Evolutionary conservation across 2,888 invertebrate species (phyloP), one percentile per base, ranked within the genome.

Genomic region (Neuroscelio doddi): DNA sequence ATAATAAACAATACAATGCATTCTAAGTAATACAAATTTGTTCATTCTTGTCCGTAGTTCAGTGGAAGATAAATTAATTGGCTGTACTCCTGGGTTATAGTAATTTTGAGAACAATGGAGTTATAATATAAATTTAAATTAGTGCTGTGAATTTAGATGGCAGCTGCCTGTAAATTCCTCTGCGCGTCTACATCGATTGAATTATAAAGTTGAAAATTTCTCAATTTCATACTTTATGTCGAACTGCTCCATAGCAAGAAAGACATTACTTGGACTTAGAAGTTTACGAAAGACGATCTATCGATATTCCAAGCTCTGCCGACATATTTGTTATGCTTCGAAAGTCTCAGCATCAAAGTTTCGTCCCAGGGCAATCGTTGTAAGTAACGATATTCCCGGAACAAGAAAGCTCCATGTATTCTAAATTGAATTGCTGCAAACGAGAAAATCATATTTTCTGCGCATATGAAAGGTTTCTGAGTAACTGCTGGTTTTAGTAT

Each of bases 201-300:
- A 81, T 82, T 82, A 81, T 79, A 73, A 82, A 82, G 81, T 82
- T 81, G 74, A 77, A 79, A 75, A 75, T 77, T 79, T 76, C 74
- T 73, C 72, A 79, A 80, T 79, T 80, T 79, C 68, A 69, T 77
- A 77, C 78, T 79, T 74, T 68, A 66, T 69, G 67, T 63, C 70
- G 70, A 69, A 65, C 69, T 73, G 76, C 74, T 76, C 70, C 50
- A 70, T 72, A 68, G 63, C 69, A 69, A 70, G 71, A 66, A 57
- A 71, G 72, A 74, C 71, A 77, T 76, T 76, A 77, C 77, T 71
- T 71, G 76, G 77, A 80, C 80, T 79, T 78, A 72, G 70, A 79
- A 80, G 80, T 78, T 78, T 73, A 66, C 56, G 68, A 63, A 71
- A 71, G 70, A 70, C 73, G 68, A 74, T 73, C 72, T 59, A 64